phyloP scores from a whole-genome alignment of 1,140 invertebrate species.

The Spodoptera frugiperda region DNA sequence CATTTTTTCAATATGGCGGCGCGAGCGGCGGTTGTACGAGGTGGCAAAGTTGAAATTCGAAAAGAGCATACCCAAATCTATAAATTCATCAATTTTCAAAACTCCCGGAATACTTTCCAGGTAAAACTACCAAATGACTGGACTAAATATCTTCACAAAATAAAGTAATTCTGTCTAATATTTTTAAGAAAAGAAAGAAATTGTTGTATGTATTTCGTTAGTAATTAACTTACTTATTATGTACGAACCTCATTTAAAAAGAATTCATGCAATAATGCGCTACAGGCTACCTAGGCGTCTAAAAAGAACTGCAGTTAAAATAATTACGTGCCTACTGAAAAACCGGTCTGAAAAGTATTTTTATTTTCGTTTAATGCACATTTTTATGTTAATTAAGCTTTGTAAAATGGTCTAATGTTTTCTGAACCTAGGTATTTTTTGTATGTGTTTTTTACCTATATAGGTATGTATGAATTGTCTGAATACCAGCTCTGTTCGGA shows the following conservation, averaged over 20 bases:
- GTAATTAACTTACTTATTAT: no score
- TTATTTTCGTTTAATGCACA: background rate
- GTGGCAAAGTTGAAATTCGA: no score
- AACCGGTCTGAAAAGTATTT: background rate
- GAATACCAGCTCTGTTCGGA: background rate
- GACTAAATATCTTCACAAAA: conserved; percentile 10
- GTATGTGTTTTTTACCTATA: background rate
- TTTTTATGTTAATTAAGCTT: conserved; percentile 17
- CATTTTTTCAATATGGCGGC: no score
- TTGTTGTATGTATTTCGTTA: no score
- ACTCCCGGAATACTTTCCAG: no score
- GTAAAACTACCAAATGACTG: no score
- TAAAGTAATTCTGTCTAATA: conserved; percentile 2
- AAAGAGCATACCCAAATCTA: no score
- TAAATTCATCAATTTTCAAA: no score
- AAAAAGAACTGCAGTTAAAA: background rate
- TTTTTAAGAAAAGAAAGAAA: background rate
- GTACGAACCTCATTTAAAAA: no score
- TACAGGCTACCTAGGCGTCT: background rate
- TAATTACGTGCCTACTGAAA: background rate
- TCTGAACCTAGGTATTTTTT: background rate
- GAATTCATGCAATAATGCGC: background rate
- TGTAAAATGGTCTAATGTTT: background rate
- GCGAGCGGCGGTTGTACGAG: no score
- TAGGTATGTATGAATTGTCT: background rate